Percentiles rank a stretch among this genome's conserved stretches.
These are phyloP conservation scores for Drosophila sp. DNA, from an alignment of 1,140 invertebrate species.

Conservation along the genomic window DNA sequence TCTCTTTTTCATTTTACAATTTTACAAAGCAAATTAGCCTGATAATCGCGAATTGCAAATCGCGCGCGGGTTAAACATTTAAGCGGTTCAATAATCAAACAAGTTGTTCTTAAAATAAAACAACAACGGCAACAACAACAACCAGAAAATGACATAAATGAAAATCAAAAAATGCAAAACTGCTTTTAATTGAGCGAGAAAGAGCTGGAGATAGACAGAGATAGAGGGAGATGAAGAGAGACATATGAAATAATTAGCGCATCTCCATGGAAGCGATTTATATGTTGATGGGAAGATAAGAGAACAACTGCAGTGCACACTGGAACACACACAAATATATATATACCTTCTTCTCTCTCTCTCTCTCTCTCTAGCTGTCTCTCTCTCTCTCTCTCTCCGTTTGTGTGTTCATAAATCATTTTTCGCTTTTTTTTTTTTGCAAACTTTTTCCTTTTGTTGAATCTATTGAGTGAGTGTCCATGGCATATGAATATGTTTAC, in stretches of 20 bases:
- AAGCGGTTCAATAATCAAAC: slow-evolving; percentile 39
- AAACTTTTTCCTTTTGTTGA: slow-evolving; percentile 44
- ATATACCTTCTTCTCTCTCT: slow-evolving; percentile 3
- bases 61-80: slow-evolving; percentile 19
- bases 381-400: slow-evolving; percentile 11
- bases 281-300: slow-evolving; percentile 19
- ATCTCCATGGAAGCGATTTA: slow-evolving; percentile 20
- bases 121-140: slow-evolving; percentile 25
- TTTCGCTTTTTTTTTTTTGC: slow-evolving; percentile 37
- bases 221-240: slow-evolving; percentile 11
- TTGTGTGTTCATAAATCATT: slow-evolving; percentile 35
- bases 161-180: slow-evolving; percentile 26
- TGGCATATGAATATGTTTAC: slow-evolving; percentile 24
- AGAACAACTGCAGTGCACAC: slow-evolving; percentile 16
- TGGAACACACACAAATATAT: background rate
- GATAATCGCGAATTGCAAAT: slow-evolving; percentile 32
- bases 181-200: slow-evolving; percentile 25
- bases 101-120: slow-evolving; percentile 28
- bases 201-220: slow-evolving; percentile 14
- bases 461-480: slow-evolving; percentile 42
- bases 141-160: slow-evolving; percentile 41
- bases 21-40: slow-evolving; percentile 35
- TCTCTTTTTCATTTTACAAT: slow-evolving; percentile 17
- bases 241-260: slow-evolving; percentile 21
- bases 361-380: slow-evolving; percentile 21